Evolutionary conservation across 1,140 invertebrate genomes (phyloP), one percentile per base, ranked within the genome.

Genomic region (Halotydeus destructor): DNA sequence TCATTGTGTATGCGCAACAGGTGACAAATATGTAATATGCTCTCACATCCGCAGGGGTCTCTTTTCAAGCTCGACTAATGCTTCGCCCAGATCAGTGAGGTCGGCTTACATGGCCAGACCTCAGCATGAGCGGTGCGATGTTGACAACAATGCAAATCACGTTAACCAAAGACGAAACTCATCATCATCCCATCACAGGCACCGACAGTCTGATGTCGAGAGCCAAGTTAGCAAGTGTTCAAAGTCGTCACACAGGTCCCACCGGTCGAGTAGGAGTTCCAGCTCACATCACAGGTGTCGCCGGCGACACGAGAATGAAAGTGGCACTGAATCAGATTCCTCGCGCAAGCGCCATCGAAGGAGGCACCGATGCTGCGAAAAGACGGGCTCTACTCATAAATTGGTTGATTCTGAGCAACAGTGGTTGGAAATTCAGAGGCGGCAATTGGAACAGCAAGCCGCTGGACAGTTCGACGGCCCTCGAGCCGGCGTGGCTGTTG

Each of bases 381-480:
- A 32, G 22, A 38, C 8, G 45, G 53, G 51, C 38, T 54, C 50
- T 43, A 53, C 54, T 23, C 55, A 62, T 53, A 76, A 83, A 60
- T 60, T 84, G 38, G 72, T 84, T n/a, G 79, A 84, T 59, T 82
- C 78, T 1, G 77, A 78, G 46, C 71, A 71, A 18, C 80, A 84
- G 56, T 85, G 81, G 80, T 71, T 72, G 48, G 78, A 84, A 59
- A 76, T 78, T 25, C 76, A 84, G 57, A 69, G 71, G 53, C 70
- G 74, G 49, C 72, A 73, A 55, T 23, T 24, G 30, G 38, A 43
- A 25, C 28, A n/a, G 5, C 32, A 40, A 3, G 30, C 19, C 44
- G 25, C 6, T 18, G 14, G 16, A 26, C 28, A n/a, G 18, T 26
- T 25, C 9, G 35, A 24, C 18, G 12, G 68, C 67, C 16, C 69